Base-by-base conservation (phyloP, 2,888 invertebrate species). In the Microplitis manilae region DNA sequence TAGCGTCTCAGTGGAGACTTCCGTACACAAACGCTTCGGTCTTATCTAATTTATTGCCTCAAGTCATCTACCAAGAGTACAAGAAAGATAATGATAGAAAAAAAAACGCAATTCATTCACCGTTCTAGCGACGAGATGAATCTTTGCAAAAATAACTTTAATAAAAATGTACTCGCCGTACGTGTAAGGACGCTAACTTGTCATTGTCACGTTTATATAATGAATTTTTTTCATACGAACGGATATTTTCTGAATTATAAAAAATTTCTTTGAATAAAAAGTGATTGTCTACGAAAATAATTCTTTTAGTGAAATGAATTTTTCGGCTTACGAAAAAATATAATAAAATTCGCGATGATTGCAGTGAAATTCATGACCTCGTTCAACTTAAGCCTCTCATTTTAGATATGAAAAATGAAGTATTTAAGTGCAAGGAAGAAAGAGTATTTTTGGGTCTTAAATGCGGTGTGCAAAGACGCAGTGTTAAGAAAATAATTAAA, bases 1-100 rank as follows among this genome's bases (percentile, higher is more conserved):
- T 50, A 50, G 15, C 77, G 77, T 73, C 73, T 72, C 73, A 73
- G 62, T 73, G 62, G 41, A 73, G 73, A 73, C 68, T 77, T 77
- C 64, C 69, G 77, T 41, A 69, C 73, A 73, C 69, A 50, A 67
- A 73, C 73, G 69, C 68, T 68, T 76, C 61, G 8, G 62, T 30
- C 69, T 69, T 69, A 73, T 77, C 73, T 69, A 62, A 77, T 77
- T 69, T 64, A 73, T 77, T 77, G 65, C 69, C 38, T 38, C 61
- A 50, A 77, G 64, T 77, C 69, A 77, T 73, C 73, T 68, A 64
- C 41, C 41, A 68, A 50, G 20, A 62, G 72, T 41, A 64, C 64
- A 61, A 69, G 69, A 77, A 59, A 62, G 50, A 77, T 69, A 69
- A 73, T 62, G 50, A 64, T 68, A 17, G 50, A 13, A 50, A 50